Percentiles rank a stretch among this genome's conserved stretches.
These are phyloP conservation scores for Wasmannia auropunctata DNA, from an alignment of 1,140 invertebrate genomes.

Conservation along the genomic window DNA sequence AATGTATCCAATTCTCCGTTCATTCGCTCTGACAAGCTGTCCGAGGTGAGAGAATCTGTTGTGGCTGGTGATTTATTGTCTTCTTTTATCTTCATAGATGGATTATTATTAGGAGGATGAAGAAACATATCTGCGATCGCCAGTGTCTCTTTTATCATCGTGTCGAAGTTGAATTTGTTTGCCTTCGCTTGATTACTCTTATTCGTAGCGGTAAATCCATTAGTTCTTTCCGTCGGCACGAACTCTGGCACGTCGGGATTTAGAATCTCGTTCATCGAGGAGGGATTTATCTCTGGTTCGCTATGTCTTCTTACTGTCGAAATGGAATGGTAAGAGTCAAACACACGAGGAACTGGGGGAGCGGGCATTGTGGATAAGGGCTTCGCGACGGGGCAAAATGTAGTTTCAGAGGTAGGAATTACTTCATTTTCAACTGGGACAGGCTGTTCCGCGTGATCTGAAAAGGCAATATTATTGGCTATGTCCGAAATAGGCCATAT, in stretches of 20 bases:
- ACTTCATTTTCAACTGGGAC: slow-evolving; percentile 63
- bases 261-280: slow-evolving; percentile 86
- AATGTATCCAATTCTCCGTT: slow-evolving; percentile 64
- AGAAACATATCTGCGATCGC: not conserved
- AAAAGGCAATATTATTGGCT: slow-evolving; percentile 78
- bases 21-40: not conserved
- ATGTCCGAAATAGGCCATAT: slow-evolving; percentile 94
- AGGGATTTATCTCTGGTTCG: slow-evolving; percentile 74
- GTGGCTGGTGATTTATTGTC: not conserved
- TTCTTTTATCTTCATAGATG: not conserved
- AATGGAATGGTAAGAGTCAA: slow-evolving; percentile 68
- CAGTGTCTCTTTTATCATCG: slow-evolving; percentile 4
- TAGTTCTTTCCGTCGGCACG: slow-evolving; percentile 85
- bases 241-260: slow-evolving; percentile 96
- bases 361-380: slow-evolving; percentile 88
- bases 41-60: not conserved
- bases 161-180: slow-evolving; percentile 43
- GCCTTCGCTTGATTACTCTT: slow-evolving; percentile 1
- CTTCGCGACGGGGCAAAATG: slow-evolving; percentile 85
- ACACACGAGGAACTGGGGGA: slow-evolving; percentile 87
- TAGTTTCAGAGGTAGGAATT: slow-evolving; percentile 63
- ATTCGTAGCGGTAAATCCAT: slow-evolving; percentile 4
- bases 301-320: slow-evolving; percentile 66
- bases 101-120: slow-evolving; percentile 6
- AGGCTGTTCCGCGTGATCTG: slow-evolving; percentile 80